phyloP scores from a whole-genome alignment of 2,797 vertebrate genomes.

The Remorina albescens region DNA sequence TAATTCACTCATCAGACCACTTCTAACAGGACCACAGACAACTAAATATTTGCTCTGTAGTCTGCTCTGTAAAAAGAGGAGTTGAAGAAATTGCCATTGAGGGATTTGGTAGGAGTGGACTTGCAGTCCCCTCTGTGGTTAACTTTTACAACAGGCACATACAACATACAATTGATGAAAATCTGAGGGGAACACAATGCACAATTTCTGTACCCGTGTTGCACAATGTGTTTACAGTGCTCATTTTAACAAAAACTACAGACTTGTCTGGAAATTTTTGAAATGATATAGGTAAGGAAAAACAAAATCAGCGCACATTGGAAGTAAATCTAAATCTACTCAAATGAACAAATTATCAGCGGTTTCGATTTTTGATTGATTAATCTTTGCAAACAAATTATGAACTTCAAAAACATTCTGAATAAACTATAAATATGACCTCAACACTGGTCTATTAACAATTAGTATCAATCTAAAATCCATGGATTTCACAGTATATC shows the following conservation, averaged over 20 bases:
- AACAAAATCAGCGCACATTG: conserved; percentile 46
- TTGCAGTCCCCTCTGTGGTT: conserved; percentile 38
- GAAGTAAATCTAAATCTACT: conserved; percentile 22
- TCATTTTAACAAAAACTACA: conserved; percentile 19
- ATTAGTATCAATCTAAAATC: conserved; percentile 15
- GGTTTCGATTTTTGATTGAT: conserved; percentile 25
- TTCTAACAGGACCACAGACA: conserved; percentile 5
- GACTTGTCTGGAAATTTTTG: not conserved
- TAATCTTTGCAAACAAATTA: conserved; percentile 1
- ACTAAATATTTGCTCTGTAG: conserved; percentile 4
- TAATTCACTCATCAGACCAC: not conserved
- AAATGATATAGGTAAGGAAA: not conserved
- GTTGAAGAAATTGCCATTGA: not conserved
- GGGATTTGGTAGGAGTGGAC: conserved; percentile 18
- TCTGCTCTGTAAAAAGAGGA: conserved; percentile 13
- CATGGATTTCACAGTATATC: conserved; percentile 28
- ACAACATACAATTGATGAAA: conserved; percentile 1
- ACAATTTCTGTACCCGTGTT: conserved; percentile 28
- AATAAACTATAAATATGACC: conserved; percentile 11
- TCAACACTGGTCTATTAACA: conserved; percentile 4
- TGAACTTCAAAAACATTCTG: conserved; percentile 8
- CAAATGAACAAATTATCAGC: conserved; percentile 8
- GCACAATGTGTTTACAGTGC: conserved; percentile 32
- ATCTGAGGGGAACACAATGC: conserved; percentile 2
- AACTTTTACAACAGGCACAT: not conserved